phyloP scores from a whole-genome alignment of 2,113 vertebrate genomes.

The Eclectus roratus region DNA sequence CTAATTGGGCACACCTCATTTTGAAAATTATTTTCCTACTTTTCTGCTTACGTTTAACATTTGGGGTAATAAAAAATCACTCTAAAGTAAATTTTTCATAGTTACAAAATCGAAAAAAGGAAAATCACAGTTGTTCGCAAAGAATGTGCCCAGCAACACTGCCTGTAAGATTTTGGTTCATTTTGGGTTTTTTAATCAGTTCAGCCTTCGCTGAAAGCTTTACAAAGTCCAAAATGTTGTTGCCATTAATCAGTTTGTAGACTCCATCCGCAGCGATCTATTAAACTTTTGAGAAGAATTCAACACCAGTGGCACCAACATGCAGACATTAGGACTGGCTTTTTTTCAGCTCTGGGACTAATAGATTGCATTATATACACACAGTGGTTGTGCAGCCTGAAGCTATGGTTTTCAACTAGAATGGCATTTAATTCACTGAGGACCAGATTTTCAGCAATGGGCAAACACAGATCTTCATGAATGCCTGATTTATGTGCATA shows the following conservation, averaged over 20 bases:
- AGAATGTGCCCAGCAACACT: neutral
- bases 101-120: neutral
- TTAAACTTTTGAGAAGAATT: neutral
- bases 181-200: neutral
- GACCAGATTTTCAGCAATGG: neutral
- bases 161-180: neutral
- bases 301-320: neutral
- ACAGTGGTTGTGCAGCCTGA: neutral
- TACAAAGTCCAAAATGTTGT: neutral
- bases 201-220: neutral
- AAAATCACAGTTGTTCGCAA: neutral
- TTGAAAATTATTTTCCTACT: neutral
- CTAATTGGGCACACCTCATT: neutral
- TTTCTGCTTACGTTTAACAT: neutral
- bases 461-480: neutral
- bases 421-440: neutral
- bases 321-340: neutral
- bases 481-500: neutral
- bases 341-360: neutral
- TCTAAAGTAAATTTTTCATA: neutral
- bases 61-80: neutral
- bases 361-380: neutral
- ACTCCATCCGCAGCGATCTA: neutral
- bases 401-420: neutral
- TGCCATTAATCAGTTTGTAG: neutral